These are phyloP conservation scores for Sipunculus nudus DNA, from an alignment of 2,888 invertebrate species.

Conservation along the genomic window DNA sequence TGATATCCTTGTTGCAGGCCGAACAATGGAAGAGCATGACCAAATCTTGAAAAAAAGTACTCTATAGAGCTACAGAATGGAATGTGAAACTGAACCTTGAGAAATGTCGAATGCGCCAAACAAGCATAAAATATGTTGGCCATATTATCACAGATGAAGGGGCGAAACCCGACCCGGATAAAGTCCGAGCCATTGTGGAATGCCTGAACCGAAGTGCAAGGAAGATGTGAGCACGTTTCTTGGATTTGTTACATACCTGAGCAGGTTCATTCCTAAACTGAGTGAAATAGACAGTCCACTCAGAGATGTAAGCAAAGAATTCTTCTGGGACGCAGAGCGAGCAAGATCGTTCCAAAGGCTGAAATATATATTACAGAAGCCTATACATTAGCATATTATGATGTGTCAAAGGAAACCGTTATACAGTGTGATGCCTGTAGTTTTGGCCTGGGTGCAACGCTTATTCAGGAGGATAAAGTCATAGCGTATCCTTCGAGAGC, in stretches of 20 bases:
- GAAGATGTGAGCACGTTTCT: conserved; percentile 33
- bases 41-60: conserved; percentile 1
- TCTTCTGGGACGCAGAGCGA: no score
- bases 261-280: conserved; percentile 27
- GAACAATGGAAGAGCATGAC: conserved; percentile 1
- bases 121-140: conserved; percentile 27
- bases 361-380: no score
- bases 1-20: conserved; percentile 4
- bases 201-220: conserved; percentile 21
- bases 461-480: no score
- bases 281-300: conserved; percentile 23
- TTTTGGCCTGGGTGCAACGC: no score
- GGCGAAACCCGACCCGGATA: conserved; percentile 31
- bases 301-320: conserved; percentile 22
- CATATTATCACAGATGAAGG: conserved; percentile 29
- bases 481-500: no score
- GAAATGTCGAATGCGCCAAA: conserved; percentile 4
- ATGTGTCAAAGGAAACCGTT: no score
- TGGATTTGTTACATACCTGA: conserved; percentile 30
- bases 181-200: conserved; percentile 31
- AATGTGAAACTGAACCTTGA: conserved; percentile 4
- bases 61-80: not conserved
- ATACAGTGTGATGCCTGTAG: no score
- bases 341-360: no score
- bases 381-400: no score